Conservation (phyloP, 2,888 invertebrate species). For the Drosophila tripunctata region DNA sequence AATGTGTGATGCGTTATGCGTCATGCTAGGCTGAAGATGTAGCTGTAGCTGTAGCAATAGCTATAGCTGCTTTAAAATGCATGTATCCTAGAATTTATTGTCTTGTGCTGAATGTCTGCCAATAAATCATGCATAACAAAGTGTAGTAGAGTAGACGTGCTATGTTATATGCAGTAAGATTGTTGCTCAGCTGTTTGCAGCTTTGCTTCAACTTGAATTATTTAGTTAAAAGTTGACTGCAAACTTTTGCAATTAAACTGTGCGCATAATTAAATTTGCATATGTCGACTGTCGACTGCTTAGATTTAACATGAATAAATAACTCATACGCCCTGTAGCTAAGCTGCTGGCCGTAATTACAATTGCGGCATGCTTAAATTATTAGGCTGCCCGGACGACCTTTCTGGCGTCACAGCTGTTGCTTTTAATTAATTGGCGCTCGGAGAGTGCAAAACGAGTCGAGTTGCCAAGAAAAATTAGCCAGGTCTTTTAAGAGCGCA, state of each 20-base stretch:
- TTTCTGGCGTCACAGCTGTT: slow-evolving; percentile 50
- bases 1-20: slow-evolving; percentile 26
- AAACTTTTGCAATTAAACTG: slow-evolving; percentile 25
- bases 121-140: slow-evolving; percentile 38
- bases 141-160: no score
- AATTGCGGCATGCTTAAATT: slow-evolving; percentile 58
- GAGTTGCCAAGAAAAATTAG: slow-evolving; percentile 47
- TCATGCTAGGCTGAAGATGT: no score
- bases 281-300: slow-evolving; percentile 16
- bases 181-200: slow-evolving; percentile 2
- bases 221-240: neutral
- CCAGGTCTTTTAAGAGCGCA: slow-evolving; percentile 19
- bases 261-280: slow-evolving; percentile 52
- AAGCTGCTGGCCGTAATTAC: slow-evolving; percentile 35
- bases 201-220: neutral
- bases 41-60: no score
- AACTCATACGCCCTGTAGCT: slow-evolving; percentile 52
- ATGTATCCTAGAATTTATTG: slow-evolving; percentile 30
- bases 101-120: slow-evolving; percentile 1
- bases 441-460: slow-evolving; percentile 24
- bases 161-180: neutral
- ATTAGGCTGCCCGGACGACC: slow-evolving; percentile 30
- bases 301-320: slow-evolving; percentile 30
- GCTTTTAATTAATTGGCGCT: slow-evolving; percentile 69
- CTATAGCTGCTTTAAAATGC: slow-evolving; percentile 32